A percentile compares a stretch with the other conserved stretches of the same genome.
Conservation (phyloP, 2,797 vertebrate genomes). For the Manis pentadactyla region DNA sequence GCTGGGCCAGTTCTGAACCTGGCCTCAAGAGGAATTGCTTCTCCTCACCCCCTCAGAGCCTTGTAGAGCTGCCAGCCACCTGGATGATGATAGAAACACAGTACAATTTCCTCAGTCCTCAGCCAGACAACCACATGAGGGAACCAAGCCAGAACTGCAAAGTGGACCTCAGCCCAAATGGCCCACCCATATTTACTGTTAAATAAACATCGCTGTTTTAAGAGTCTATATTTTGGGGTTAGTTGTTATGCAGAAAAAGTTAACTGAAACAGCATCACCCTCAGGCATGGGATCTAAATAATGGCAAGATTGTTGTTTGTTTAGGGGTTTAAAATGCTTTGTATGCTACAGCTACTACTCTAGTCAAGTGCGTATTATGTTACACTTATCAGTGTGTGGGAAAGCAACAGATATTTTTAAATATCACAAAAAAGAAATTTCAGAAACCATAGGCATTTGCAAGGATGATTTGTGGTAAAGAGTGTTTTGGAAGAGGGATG, state of each 20-base stretch:
- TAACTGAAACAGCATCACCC: neutral
- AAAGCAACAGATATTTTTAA: neutral
- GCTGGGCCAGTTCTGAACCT: neutral
- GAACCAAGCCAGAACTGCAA: neutral
- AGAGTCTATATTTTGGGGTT: neutral
- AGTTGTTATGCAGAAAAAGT: conserved; percentile 42
- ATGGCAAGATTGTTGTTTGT: neutral
- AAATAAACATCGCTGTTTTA: neutral
- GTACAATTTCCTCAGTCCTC: neutral
- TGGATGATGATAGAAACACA: neutral
- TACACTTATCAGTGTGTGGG: neutral
- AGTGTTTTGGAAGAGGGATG: neutral
- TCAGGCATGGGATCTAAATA: neutral
- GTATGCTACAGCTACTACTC: neutral
- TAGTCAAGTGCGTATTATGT: neutral
- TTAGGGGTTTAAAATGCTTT: neutral
- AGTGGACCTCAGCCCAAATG: neutral
- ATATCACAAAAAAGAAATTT: neutral
- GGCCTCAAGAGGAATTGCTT: neutral
- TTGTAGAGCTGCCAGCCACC: neutral
- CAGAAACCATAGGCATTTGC: neutral
- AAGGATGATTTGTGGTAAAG: neutral
- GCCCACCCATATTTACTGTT: neutral
- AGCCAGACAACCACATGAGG: neutral
- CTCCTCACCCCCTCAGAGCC: neutral